phyloP scores from a whole-genome alignment of 2,797 vertebrate species.

The Mormyrus hasselquistii region DNA sequence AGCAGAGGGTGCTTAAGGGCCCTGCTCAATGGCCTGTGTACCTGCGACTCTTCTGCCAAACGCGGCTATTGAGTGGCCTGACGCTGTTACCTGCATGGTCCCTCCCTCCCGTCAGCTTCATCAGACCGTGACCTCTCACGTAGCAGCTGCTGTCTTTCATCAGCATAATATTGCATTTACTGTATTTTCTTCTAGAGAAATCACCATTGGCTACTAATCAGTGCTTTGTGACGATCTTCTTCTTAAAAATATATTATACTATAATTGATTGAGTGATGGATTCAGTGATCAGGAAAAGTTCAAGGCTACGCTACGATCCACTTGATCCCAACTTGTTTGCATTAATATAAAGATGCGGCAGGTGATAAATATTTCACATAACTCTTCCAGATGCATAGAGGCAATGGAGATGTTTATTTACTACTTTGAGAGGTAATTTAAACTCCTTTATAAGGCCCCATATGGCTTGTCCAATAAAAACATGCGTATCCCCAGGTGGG shows the following conservation, averaged over 20 bases:
- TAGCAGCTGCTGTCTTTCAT: background rate
- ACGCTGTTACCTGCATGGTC: background rate
- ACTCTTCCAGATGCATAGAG: background rate
- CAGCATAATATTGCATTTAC: background rate
- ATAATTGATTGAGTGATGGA: background rate
- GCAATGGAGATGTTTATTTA: conserved; percentile 36
- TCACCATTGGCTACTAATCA: background rate
- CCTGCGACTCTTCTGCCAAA: background rate
- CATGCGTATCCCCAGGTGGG: background rate
- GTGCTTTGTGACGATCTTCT: background rate
- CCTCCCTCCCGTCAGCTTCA: background rate
- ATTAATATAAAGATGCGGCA: background rate
- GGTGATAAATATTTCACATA: background rate
- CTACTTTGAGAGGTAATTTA: conserved; percentile 45
- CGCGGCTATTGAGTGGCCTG: background rate
- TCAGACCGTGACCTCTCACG: background rate
- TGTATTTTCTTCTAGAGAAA: background rate
- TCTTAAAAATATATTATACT: background rate
- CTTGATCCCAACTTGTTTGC: background rate
- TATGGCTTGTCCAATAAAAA: conserved; percentile 46
- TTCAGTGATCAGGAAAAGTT: background rate
- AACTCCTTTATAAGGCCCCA: conserved; percentile 53
- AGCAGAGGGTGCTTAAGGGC: background rate
- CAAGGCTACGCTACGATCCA: background rate
- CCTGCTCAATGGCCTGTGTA: background rate